Evolutionary conservation across 2,113 vertebrate genomes (phyloP).

Genomic region (Sinocyclocheilus maitianheensis): DNA sequence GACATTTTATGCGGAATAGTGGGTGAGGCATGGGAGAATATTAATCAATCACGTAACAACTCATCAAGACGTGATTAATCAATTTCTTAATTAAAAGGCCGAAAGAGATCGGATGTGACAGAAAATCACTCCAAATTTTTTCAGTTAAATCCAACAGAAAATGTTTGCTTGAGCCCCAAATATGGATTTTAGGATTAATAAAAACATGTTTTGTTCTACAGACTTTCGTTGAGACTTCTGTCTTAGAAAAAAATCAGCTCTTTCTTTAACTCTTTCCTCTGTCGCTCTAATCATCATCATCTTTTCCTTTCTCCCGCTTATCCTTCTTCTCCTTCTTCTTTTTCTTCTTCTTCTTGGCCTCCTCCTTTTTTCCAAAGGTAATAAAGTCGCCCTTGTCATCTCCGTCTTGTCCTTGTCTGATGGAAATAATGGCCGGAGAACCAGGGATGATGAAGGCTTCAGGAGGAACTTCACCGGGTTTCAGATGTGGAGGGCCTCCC

Average conservation of each 20-base stretch:
- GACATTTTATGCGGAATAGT: conserved; percentile 60
- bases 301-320: conserved; percentile 94
- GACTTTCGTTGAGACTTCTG: conserved; percentile 77
- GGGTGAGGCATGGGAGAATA: conserved; percentile 37
- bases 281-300: conserved; percentile 91
- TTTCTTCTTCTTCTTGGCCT: conserved; percentile 98
- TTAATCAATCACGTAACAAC: conserved; percentile 57
- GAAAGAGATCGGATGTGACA: conserved; percentile 42
- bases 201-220: conserved; percentile 58
- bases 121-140: neutral
- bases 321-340: conserved; percentile 99
- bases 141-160: neutral
- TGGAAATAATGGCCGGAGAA: conserved; percentile 98
- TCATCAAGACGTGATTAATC: conserved; percentile 63
- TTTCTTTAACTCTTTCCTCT: conserved; percentile 75
- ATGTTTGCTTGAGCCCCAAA: neutral
- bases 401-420: conserved; percentile 92
- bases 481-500: conserved; percentile 85
- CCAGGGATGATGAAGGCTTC: conserved; percentile 99
- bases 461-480: conserved; percentile 94
- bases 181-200: conserved; percentile 41
- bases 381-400: conserved; percentile 98
- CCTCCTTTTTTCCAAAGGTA: conserved; percentile 98
- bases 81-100: conserved; percentile 59
- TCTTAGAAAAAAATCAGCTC: conserved; percentile 66